phyloP scores from a whole-genome alignment of 2,113 vertebrate species.

The Corythaixoides concolor region DNA sequence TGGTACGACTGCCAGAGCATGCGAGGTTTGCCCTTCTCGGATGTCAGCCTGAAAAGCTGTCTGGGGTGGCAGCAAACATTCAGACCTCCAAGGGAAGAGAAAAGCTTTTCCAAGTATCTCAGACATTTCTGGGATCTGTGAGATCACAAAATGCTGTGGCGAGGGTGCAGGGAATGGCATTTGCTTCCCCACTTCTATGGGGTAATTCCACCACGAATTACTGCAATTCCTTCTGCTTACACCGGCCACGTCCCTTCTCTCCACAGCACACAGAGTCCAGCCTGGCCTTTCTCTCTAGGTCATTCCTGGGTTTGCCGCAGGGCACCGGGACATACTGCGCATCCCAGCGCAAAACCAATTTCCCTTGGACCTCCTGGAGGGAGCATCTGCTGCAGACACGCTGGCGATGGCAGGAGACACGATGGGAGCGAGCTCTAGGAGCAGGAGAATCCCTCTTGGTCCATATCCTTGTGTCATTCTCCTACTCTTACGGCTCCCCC shows the following conservation, averaged over 20 bases:
- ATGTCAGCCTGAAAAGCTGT: background rate
- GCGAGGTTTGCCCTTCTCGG: background rate
- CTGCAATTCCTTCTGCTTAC: background rate
- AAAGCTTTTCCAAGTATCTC: background rate
- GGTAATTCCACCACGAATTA: background rate
- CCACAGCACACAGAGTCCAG: background rate
- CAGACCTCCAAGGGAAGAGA: background rate
- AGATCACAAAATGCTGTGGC: background rate
- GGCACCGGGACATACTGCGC: background rate
- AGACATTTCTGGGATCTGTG: background rate
- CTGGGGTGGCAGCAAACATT: background rate
- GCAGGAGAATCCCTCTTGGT: background rate
- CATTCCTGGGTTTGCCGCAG: background rate
- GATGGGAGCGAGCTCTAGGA: background rate
- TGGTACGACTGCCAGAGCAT: background rate
- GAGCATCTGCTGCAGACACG: background rate
- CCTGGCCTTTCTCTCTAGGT: background rate
- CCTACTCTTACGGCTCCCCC: background rate
- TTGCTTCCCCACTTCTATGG: background rate
- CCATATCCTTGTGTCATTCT: background rate
- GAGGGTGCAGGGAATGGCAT: background rate
- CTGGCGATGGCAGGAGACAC: background rate
- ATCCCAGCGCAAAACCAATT: background rate
- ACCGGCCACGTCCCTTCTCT: accelerated
- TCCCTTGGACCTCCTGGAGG: background rate